Conservation (phyloP, 2,113 vertebrate genomes). For the Delphinapterus leucas region DNA sequence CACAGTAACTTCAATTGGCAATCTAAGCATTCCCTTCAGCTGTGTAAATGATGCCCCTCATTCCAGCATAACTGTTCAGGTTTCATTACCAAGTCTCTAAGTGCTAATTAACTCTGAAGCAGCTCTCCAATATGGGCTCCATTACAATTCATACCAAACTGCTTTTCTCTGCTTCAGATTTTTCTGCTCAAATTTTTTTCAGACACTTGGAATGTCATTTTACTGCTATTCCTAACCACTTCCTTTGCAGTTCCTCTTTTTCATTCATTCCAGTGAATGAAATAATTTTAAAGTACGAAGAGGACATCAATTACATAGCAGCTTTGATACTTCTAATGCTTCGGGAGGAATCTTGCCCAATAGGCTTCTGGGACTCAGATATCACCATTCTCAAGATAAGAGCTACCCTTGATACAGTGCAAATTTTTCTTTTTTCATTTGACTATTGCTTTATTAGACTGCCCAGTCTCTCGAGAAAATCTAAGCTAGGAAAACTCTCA, state of each 20-base stretch:
- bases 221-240: background rate
- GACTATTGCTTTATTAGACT: background rate
- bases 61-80: constrained; percentile 52
- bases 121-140: constrained; percentile 32
- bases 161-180: constrained; percentile 20
- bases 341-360: background rate
- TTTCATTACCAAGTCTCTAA: constrained; percentile 67
- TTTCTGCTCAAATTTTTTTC: background rate
- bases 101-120: constrained; percentile 60
- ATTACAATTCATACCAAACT: constrained; percentile 57
- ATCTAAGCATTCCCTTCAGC: constrained; percentile 63
- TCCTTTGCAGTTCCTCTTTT: constrained; percentile 12
- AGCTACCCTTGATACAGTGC: background rate
- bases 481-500: background rate
- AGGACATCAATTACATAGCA: background rate
- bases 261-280: background rate
- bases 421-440: background rate
- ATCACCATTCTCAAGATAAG: background rate
- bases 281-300: constrained; percentile 15
- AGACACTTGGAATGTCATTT: constrained; percentile 35
- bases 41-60: constrained; percentile 57
- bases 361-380: background rate
- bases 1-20: constrained; percentile 33
- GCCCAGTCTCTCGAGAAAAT: constrained; percentile 11
- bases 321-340: background rate